Percentiles rank a stretch among this genome's conserved stretches.
phyloP scores from a whole-genome alignment of 2,797 vertebrate genomes.

The Argyrosomus regius region DNA sequence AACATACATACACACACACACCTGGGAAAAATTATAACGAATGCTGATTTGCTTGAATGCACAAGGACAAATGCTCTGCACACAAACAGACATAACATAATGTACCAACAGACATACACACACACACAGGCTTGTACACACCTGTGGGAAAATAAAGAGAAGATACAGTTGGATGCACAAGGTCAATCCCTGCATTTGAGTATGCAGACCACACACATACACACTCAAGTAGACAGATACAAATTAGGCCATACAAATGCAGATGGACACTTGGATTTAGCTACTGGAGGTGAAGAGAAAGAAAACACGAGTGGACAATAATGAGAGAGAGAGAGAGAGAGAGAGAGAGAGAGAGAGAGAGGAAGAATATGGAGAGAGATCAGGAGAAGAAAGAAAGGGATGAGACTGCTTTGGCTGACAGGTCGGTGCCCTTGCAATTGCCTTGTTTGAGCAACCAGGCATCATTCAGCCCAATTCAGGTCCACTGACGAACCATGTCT shows the following conservation, averaged over 20 bases:
- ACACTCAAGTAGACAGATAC: conserved; percentile 29
- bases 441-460: too few species aligned
- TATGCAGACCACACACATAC: conserved; percentile 46
- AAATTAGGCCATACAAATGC: conserved; percentile 69
- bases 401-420: background rate
- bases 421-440: too few species aligned
- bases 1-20: background rate
- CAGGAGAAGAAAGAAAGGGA: conserved; percentile 28
- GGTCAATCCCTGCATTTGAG: conserved; percentile 57
- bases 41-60: conserved; percentile 51
- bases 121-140: conserved; percentile 18
- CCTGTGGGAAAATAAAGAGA: conserved; percentile 63
- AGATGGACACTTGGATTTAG: conserved; percentile 57
- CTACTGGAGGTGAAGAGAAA: conserved; percentile 36
- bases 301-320: conserved; percentile 32
- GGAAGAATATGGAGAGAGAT: background rate
- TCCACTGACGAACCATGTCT: too few species aligned
- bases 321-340: conserved; percentile 27
- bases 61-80: conserved; percentile 55
- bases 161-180: conserved; percentile 61
- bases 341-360: background rate
- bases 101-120: conserved; percentile 12
- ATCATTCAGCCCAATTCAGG: too few species aligned
- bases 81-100: too few species aligned
- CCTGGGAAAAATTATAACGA: conserved; percentile 43